Evolutionary conservation across 2,888 invertebrate species (phyloP).

Genomic region (Drosophila histrio): DNA sequence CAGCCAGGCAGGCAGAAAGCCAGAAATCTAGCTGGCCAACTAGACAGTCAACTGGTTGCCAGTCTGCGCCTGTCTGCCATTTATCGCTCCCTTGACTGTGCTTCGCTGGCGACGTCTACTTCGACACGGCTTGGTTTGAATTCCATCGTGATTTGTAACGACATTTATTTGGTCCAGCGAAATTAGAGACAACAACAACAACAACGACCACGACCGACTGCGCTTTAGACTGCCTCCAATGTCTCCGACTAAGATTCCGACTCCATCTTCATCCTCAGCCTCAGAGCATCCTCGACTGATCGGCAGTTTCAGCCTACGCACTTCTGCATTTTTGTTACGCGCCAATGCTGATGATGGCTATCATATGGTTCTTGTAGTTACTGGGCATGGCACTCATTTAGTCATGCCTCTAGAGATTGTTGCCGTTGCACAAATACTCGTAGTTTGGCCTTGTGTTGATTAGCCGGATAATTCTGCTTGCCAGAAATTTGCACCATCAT

Average conservation of each 20-base stretch:
- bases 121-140: constrained; percentile 62
- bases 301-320: constrained; percentile 65
- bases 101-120: constrained; percentile 52
- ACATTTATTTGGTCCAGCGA: constrained; percentile 80
- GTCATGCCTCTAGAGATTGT: constrained; percentile 22
- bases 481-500: constrained; percentile 58
- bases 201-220: constrained; percentile 35
- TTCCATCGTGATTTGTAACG: constrained; percentile 83
- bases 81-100: constrained; percentile 78
- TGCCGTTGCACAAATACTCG: constrained; percentile 26
- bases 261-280: constrained; percentile 26
- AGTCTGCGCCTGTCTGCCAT: constrained; percentile 57
- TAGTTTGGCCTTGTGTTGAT: constrained; percentile 53
- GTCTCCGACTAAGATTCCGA: constrained; percentile 34
- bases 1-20: constrained; percentile 18
- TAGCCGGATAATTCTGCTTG: constrained; percentile 65
- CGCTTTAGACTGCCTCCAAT: constrained; percentile 16
- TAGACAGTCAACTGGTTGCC: constrained; percentile 38
- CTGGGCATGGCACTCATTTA: constrained; percentile 54
- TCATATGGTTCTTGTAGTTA: constrained; percentile 41
- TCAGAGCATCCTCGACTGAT: constrained; percentile 13
- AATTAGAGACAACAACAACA: constrained; percentile 65
- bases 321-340: constrained; percentile 46
- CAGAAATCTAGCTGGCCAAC: constrained; percentile 3
- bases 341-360: constrained; percentile 58